These are phyloP conservation scores for Callionymus lyra DNA, from an alignment of 2,113 vertebrate species.

Conservation along the genomic window DNA sequence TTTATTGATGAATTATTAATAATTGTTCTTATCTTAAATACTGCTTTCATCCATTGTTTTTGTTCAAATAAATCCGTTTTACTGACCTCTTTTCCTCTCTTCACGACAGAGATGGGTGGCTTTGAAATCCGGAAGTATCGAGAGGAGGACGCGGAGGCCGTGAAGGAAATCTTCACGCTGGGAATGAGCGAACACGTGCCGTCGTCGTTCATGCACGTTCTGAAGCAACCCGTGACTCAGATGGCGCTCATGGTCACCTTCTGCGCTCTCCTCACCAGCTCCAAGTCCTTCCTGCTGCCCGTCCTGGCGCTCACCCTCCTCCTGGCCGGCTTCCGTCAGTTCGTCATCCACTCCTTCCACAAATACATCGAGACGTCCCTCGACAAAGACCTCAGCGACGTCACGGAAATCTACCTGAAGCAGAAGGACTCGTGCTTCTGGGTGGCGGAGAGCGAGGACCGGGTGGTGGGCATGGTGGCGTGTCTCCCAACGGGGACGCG, in stretches of 20 bases:
- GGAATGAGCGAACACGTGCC: conserved; percentile 70
- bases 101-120: conserved; percentile 40
- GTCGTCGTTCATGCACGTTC: conserved; percentile 53
- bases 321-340: conserved; percentile 56
- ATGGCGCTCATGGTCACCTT: conserved; percentile 58
- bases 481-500: conserved; percentile 33
- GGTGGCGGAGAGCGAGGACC: conserved; percentile 64
- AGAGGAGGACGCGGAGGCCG: conserved; percentile 41
- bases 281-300: conserved; percentile 61
- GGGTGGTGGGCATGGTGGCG: conserved; percentile 57
- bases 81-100: background rate
- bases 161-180: conserved; percentile 61
- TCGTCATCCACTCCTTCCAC: conserved; percentile 40
- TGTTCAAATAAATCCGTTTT: conserved; percentile 25
- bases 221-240: conserved; percentile 64
- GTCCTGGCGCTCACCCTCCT: conserved; percentile 57
- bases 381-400: conserved; percentile 47
- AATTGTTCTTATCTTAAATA: too few species aligned
- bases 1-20: too few species aligned
- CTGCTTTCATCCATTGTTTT: conserved; percentile 12
- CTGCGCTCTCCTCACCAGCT: conserved; percentile 58
- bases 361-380: conserved; percentile 53
- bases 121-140: conserved; percentile 61
- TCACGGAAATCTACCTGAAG: conserved; percentile 47
- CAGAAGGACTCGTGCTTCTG: conserved; percentile 62